These are phyloP conservation scores for Pantherophis alleghaniensis DNA, from an alignment of 2,797 vertebrate genomes.

Conservation along the genomic window DNA sequence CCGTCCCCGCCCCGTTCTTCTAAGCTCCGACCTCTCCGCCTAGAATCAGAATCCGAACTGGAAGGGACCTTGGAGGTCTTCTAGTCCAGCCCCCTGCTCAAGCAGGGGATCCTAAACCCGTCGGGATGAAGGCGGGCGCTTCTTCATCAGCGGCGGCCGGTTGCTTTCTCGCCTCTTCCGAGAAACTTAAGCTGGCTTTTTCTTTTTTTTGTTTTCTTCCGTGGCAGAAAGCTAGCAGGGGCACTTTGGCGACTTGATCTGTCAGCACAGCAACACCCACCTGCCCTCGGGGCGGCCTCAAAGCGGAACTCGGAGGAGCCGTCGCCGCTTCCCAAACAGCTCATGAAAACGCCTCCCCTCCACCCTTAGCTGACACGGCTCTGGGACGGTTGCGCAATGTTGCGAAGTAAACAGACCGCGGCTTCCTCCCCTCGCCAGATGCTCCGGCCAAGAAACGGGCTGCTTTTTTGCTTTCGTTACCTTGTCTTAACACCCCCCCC, in stretches of 20 bases:
- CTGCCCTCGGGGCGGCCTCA: neutral
- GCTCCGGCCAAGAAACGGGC: neutral
- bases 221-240: neutral
- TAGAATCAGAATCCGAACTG: too few species aligned
- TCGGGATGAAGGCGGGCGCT: neutral
- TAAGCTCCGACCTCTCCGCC: neutral
- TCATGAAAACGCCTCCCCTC: neutral
- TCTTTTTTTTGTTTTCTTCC: neutral
- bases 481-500: too few species aligned
- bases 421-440: too few species aligned
- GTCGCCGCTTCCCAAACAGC: neutral
- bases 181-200: neutral
- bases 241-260: neutral
- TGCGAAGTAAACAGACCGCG: neutral
- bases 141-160: neutral
- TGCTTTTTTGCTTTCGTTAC: constrained; percentile 24
- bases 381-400: neutral
- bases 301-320: neutral
- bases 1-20: neutral
- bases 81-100: too few species aligned
- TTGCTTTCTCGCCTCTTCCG: neutral
- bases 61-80: too few species aligned
- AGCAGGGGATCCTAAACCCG: neutral
- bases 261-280: neutral
- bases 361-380: neutral